phyloP scores from a whole-genome alignment of 2,888 invertebrate genomes.

The Pachymerium ferrugineum region DNA sequence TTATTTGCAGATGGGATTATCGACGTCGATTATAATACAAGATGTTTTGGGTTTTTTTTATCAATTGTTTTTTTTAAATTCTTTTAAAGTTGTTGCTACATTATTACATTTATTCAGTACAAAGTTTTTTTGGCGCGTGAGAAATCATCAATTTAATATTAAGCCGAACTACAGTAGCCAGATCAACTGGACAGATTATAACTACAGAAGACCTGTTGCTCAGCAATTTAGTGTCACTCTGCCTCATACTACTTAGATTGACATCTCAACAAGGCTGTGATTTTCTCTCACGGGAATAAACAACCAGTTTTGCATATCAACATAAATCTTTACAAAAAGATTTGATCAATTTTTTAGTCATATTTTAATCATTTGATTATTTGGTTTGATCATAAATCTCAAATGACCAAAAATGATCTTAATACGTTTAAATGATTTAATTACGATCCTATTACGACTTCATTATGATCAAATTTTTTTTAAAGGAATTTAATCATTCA shows the following conservation, averaged over 20 bases:
- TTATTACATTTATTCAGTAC: not conserved
- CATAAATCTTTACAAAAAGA: no score
- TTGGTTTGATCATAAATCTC: no score
- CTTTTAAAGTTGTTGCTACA: not conserved
- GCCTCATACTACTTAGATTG: not conserved
- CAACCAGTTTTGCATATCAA: no score
- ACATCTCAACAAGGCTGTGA: slow-evolving; percentile 9
- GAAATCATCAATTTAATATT: not conserved
- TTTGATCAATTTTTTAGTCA: no score
- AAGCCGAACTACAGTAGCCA: not conserved
- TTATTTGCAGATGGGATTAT: not conserved
- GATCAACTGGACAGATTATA: not conserved
- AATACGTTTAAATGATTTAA: no score
- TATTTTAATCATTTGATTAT: no score
- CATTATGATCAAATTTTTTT: no score
- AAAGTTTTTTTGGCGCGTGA: not conserved
- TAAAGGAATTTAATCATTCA: no score
- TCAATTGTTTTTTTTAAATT: not conserved
- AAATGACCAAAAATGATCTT: no score
- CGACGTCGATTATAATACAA: not conserved
- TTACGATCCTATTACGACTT: no score
- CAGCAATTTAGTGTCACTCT: not conserved
- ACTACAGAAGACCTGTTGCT: not conserved
- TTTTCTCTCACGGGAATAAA: slow-evolving; percentile 3
- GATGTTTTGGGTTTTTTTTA: not conserved